Evolutionary conservation across 1,140 invertebrate genomes (phyloP), one percentile per base, ranked within the genome.

Genomic region (Magallana angulata): DNA sequence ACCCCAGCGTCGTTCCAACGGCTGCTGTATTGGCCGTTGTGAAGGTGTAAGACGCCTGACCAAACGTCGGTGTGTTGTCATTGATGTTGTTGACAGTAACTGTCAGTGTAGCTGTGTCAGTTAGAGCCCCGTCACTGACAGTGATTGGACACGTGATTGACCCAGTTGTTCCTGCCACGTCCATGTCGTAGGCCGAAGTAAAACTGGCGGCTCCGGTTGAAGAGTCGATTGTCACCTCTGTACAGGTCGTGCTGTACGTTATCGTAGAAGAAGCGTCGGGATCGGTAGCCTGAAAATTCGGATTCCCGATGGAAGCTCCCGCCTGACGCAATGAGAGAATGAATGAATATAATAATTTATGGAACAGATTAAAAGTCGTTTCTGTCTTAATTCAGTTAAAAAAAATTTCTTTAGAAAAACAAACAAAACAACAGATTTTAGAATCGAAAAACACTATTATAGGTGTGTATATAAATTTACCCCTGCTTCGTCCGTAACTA

Each of bases 61-160:
- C n/a, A 59, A 91, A 89, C 14, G 62, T n/a, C 14, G 87, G 87
- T 0, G 83, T 62, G 30, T 88, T 88, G 36, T 88, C 87, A 81
- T 88, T 88, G 12, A 88, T 85, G 16, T 88, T 85, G 14, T 57
- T 80, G 11, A 88, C 18, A 0, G 87, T 88, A 0, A 88, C 68
- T 14, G 48, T 56, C n/a, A 88, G 30, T 11, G 83, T 81, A 14
- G 87, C 87, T 1, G 68, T 81, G 57, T 85, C 87, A 11, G 82
- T 83, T 0, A 88, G 36, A 14, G 30, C 58, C 1, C 83, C 87
- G 58, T 88, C 87, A 57, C 82, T 85, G 48, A 81, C 83, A 11
- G 57, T 85, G 14, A 88, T 68, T 57, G 84, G 76, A 85, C 87
- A 88, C 7, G 18, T 36, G 7, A 88, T 71, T 5, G 68, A 81